Evolutionary conservation across 2,113 vertebrate species (phyloP), one percentile per base, ranked within the genome.

Genomic region (Perca flavescens): DNA sequence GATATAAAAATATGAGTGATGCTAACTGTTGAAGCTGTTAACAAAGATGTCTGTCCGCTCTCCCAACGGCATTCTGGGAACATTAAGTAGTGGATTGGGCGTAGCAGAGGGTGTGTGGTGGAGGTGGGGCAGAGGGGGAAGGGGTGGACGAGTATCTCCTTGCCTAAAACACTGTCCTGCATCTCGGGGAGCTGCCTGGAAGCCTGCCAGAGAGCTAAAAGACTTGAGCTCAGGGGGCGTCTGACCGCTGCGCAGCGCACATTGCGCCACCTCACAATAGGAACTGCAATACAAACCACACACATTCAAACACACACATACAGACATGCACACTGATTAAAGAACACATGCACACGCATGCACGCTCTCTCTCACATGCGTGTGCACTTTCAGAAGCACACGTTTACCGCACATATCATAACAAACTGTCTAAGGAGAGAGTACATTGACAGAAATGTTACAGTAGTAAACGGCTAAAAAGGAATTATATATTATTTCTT

Each of bases 121-220:
- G 86, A 83, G 82, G 88, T 61, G 88, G 87, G 86, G 81, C 77
- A 66, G 74, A 86, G 72, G 49, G 58, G 15, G 34, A 25, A 3
- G n/a, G 67, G 61, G 53, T 16, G 75, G 85, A 89, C 65, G 77
- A 84, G 92, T 84, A 75, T 90, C 90, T 95, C 90, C 95, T 95
- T 95, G 94, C 95, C 95, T 96, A 95, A 96, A 94, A 95, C 94
- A 96, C 94, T 95, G 94, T 93, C 94, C 95, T 94, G 94, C 94
- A 91, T 94, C 94, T 94, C 95, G 94, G 86, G 95, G 94, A 89
- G 94, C 93, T 89, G 94, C 91, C 94, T 96, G 94, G 95, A 96
- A 95, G 93, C 94, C 95, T 91, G 94, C 92, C 94, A 96, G 94
- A 88, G 95, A 93, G 92, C 94, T 96, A 94, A 96, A 95, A 93